Base-by-base conservation (phyloP, 2,113 vertebrate species). In the Tapirus terrestris region DNA sequence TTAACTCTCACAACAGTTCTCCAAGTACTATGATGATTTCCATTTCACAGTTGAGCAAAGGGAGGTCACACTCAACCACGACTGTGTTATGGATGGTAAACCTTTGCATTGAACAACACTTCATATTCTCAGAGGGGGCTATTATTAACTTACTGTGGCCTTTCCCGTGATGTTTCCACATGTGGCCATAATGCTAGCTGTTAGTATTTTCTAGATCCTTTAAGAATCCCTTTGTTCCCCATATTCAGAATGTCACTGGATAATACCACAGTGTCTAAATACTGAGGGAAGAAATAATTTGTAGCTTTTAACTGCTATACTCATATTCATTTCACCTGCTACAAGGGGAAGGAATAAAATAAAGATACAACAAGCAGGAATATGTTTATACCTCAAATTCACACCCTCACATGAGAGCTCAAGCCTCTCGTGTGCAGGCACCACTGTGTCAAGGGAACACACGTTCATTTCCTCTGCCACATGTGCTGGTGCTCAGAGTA, bases 381-480 rank as follows among this genome's bases (percentile, higher is more conserved):
- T 68, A 53, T 73, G 8, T 10, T 43, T 65, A 1, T 9, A 65
- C 3, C n/a, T 8, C 27, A 61, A 81, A 80, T 33, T 83, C 63
- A 39, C 1, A 72, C 8, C 6, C 9, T 20, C 2, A 43, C 8
- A 33, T 1, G 10, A 79, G 17, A 43, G 7, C 48, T 29, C 29
- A 36, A 92, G 31, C 25, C 27, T 33, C 20, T 53, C 1, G 1
- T 8, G 12, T 21, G 8, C 60, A 76, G 27, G 3, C 23, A 53
- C 3, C 13, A 48, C 0, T 8, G 27, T 29, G 17, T 5, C 56
- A 43, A 2, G 6, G 0, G 33, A 70, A 12, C 1, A 0, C 7
- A 0, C 0, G 0, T 20, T 31, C 3, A 0, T 58, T 18, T 61
- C 56, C 39, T 83, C 68, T 5, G 2, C 16, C 2, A 1, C 11